Percentiles rank a stretch among this genome's conserved stretches.
These are phyloP conservation scores for Cirrhinus mrigala DNA, from an alignment of 2,797 vertebrate genomes.

Conservation along the genomic window DNA sequence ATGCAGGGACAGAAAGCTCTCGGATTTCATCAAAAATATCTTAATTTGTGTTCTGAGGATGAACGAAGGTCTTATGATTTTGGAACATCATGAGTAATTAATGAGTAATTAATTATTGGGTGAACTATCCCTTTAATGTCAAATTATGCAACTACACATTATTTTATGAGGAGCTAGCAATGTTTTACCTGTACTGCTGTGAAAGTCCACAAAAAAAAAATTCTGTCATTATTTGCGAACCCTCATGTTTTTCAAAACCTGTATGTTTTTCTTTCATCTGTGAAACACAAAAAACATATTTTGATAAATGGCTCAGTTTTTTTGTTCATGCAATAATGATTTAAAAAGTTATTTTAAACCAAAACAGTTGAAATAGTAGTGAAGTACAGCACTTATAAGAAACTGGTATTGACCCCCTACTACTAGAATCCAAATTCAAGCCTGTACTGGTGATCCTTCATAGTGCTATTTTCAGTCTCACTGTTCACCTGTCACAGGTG, in stretches of 20 bases:
- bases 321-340: no score
- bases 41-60: no score
- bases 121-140: no score
- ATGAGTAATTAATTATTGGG: no score
- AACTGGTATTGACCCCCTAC: background rate
- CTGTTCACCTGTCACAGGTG: constrained; percentile 35
- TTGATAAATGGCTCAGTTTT: background rate
- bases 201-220: background rate
- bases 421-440: background rate
- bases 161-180: background rate
- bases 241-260: background rate
- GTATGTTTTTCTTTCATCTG: background rate
- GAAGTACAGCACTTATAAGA: background rate
- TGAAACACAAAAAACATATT: background rate
- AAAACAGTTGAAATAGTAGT: background rate
- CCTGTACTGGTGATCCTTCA: constrained; percentile 21
- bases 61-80: no score
- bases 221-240: background rate
- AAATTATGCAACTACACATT: no score
- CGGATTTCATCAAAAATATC: no score
- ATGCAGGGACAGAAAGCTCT: no score
- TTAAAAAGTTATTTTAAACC: background rate
- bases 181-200: background rate
- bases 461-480: background rate
- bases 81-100: no score